Base-by-base conservation (phyloP, 2,113 vertebrate genomes). In the Scophthalmus maximus region DNA sequence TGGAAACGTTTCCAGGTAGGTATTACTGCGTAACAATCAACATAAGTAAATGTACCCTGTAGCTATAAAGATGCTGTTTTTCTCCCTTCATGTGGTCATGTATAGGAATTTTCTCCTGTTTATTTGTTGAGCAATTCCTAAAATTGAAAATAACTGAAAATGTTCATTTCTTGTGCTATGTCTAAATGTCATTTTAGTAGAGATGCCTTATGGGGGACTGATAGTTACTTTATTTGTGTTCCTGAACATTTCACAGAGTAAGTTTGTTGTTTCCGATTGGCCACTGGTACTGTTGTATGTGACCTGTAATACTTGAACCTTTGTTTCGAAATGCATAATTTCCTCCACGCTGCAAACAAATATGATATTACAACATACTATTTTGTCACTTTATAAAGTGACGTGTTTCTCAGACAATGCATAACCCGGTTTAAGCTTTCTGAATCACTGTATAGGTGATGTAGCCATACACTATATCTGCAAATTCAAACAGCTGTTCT, bases 241-340 rank as follows among this genome's bases (percentile, higher is more conserved):
- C 18, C 17, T 62, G 58, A n/a, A 40, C 9, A 5, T 9, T 34
- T 34, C 32, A 44, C 42, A 51, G 38, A 58, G 66, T 47, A 27
- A 67, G 60, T 72, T 69, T 34, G n/a, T n/a, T n/a, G n/a, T n/a
- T n/a, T n/a, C n/a, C n/a, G n/a, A n/a, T n/a, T 30, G 25, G 36
- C n/a, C 57, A 69, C 53, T 57, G 34, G 34, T 18, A 23, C 53
- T 61, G 30, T 26, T 66, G 18, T 68, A 50, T 78, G 64, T 68
- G 8, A 76, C 73, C 68, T 83, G 57, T 72, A 51, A 73, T 59
- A 82, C 62, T 83, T 85, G 67, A 85, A 78, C 30, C 20, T 55
- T 40, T 22, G 34, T 81, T 81, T 74, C n/a, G 25, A 76, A 76
- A 61, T 1, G 5, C 46, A 68, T 78, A 5, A 74, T 71, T 20